Conservation (phyloP, 2,797 vertebrate species). For the Tolypeutes matacus region DNA sequence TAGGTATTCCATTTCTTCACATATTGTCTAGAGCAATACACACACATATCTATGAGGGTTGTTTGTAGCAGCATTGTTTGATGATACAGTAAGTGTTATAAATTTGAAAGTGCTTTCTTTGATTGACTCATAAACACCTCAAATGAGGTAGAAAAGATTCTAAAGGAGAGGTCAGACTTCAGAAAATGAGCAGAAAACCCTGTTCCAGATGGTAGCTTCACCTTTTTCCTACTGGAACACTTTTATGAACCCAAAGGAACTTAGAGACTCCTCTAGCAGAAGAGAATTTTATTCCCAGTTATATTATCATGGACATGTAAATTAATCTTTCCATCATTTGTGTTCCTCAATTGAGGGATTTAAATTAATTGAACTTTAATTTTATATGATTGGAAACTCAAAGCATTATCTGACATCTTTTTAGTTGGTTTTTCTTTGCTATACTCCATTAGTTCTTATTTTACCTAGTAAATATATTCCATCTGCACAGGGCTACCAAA, state of each 20-base stretch:
- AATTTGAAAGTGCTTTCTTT: constrained; percentile 25
- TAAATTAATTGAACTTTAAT: background rate
- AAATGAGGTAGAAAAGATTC: background rate
- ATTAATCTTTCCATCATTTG: background rate
- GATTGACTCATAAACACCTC: background rate
- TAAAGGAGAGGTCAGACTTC: background rate
- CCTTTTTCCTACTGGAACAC: background rate
- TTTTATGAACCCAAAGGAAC: background rate
- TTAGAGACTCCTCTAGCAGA: background rate
- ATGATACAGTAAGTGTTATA: constrained; percentile 18
- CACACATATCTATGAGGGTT: background rate
- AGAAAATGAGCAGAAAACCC: background rate
- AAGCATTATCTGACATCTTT: background rate
- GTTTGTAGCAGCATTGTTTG: background rate
- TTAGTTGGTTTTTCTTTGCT: background rate
- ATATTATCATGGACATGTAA: background rate
- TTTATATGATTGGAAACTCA: background rate
- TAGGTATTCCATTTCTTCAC: background rate
- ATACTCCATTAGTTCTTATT: background rate
- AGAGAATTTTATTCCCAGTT: constrained; percentile 42
- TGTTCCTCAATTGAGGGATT: background rate
- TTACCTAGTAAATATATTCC: background rate
- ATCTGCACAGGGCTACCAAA: background rate
- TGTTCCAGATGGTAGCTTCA: background rate
- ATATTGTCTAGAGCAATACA: background rate